Evolutionary conservation across 2,797 vertebrate genomes (phyloP).

Genomic region (Danio albolineatus): DNA sequence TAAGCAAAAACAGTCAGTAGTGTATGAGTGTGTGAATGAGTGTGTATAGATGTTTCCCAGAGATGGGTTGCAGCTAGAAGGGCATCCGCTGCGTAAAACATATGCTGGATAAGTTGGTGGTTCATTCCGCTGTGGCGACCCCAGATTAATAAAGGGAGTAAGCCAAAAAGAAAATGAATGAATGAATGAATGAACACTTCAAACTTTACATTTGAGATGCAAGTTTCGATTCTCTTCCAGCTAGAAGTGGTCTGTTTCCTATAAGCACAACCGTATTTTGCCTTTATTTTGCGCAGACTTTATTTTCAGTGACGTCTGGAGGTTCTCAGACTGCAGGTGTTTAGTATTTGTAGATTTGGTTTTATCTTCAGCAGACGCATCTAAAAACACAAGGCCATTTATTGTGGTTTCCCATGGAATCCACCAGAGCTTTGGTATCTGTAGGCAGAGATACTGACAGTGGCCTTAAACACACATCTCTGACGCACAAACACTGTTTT

Average conservation of each 20-base stretch:
- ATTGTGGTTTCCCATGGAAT: slow-evolving; percentile 53
- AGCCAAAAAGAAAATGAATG: too few species aligned
- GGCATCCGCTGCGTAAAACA: too few species aligned
- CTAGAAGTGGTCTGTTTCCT: background rate
- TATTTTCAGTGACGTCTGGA: background rate
- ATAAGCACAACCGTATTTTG: background rate
- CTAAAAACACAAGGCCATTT: slow-evolving; percentile 45
- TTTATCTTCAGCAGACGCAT: slow-evolving; percentile 49
- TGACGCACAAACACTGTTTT: background rate
- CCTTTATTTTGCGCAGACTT: background rate
- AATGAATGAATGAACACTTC: background rate
- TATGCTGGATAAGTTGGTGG: too few species aligned
- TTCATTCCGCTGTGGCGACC: too few species aligned
- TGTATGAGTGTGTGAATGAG: too few species aligned
- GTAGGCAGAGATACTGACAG: slow-evolving; percentile 24
- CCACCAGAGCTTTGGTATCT: slow-evolving; percentile 7
- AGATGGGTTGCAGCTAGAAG: too few species aligned
- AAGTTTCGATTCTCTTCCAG: background rate
- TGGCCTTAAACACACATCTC: slow-evolving; percentile 8
- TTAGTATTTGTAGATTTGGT: slow-evolving; percentile 28
- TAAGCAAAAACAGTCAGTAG: too few species aligned
- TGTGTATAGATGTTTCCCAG: too few species aligned
- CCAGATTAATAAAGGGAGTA: too few species aligned
- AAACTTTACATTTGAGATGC: too few species aligned
- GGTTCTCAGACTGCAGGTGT: slow-evolving; percentile 32